Conservation (phyloP, 2,888 invertebrate genomes). For the Amphimallon solstitiale region DNA sequence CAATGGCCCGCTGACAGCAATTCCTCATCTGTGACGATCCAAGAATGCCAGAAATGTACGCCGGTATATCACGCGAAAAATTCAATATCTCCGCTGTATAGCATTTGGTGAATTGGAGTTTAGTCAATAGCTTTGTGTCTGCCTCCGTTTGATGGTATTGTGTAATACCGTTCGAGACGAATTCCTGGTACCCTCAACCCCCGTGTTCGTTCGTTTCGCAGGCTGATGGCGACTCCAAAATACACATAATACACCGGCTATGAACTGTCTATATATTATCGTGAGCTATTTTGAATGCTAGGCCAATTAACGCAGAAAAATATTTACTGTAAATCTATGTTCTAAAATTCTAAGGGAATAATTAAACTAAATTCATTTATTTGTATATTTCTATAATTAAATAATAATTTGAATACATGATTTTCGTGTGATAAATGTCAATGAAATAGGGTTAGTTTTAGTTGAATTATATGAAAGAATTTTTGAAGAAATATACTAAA, state of each 20-base stretch:
- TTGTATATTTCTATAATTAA: no score
- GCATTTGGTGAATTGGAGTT: slow-evolving; percentile 55
- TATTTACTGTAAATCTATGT: no score
- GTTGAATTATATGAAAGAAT: no score
- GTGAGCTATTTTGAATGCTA: no score
- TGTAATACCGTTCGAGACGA: slow-evolving; percentile 47
- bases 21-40: slow-evolving; percentile 58
- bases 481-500: no score
- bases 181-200: slow-evolving; percentile 25
- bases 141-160: slow-evolving; percentile 49
- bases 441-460: no score
- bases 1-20: slow-evolving; percentile 60
- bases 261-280: slow-evolving; percentile 56
- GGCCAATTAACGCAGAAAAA: no score
- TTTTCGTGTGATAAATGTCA: no score
- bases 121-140: slow-evolving; percentile 52
- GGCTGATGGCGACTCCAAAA: neutral
- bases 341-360: no score
- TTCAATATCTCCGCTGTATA: slow-evolving; percentile 57
- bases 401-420: no score
- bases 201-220: neutral
- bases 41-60: slow-evolving; percentile 56
- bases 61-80: slow-evolving; percentile 60
- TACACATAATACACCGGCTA: no score
- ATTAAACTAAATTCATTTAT: no score